Conservation (phyloP, 2,113 vertebrate genomes). For the Poicephalus meyeri region DNA sequence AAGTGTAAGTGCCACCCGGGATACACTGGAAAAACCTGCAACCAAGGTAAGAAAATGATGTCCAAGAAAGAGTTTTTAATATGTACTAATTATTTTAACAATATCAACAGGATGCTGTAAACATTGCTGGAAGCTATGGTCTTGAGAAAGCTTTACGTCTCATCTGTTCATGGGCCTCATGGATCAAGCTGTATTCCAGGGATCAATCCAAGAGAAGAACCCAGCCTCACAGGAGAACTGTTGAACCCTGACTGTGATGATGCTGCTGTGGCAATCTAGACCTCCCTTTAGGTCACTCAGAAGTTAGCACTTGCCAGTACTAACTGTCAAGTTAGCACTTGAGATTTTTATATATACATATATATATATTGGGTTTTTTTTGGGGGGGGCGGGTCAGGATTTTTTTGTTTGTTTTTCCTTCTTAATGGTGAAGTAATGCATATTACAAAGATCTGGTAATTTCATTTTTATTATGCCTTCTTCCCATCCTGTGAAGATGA, state of each 20-base stretch:
- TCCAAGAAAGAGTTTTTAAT: neutral
- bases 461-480: constrained; percentile 63
- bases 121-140: neutral
- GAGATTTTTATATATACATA: neutral
- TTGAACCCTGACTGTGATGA: neutral
- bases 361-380: neutral
- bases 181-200: neutral
- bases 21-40: constrained; percentile 96
- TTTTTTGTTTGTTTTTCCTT: neutral
- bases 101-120: neutral
- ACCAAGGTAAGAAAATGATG: constrained; percentile 84
- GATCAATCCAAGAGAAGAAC: neutral
- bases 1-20: constrained; percentile 96
- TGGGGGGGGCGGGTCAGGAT: too few species aligned
- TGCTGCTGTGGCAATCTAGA: neutral
- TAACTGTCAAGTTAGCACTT: neutral
- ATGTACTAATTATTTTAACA: neutral
- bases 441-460: constrained; percentile 10
- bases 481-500: constrained; percentile 75
- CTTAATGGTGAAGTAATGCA: neutral
- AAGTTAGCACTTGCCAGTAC: neutral
- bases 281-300: neutral
- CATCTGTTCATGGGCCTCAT: neutral
- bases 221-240: neutral
- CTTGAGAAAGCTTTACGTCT: neutral